Percentiles rank a stretch among this genome's conserved stretches.
Conservation (phyloP, 2,113 vertebrate genomes). For the Malurus alboscapulatus region DNA sequence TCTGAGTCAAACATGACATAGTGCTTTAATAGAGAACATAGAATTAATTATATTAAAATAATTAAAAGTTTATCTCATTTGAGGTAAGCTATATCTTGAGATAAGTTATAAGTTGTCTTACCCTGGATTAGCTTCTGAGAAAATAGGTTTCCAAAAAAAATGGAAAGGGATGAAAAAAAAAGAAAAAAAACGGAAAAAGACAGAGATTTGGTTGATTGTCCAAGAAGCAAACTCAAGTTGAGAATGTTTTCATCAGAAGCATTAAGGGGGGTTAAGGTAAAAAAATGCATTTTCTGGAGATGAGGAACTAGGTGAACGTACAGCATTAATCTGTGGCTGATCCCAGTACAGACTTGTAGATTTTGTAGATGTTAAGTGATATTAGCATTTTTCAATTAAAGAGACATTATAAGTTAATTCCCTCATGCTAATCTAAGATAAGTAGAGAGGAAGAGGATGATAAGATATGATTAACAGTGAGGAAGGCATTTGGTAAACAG, state of each 20-base stretch:
- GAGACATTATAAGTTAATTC: neutral
- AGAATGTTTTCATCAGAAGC: neutral
- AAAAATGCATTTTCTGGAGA: neutral
- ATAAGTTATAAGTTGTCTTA: neutral
- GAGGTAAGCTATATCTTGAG: too few relatives aligned
- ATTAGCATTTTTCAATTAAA: neutral
- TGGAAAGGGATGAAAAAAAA: rapidly evolving
- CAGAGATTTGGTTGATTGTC: neutral
- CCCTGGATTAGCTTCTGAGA: neutral
- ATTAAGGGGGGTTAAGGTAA: neutral
- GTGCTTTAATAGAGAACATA: neutral
- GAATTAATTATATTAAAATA: neutral
- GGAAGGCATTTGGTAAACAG: neutral
- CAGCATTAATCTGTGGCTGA: neutral
- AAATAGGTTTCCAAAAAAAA: neutral
- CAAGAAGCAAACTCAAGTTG: neutral
- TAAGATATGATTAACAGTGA: neutral
- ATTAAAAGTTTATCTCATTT: neutral
- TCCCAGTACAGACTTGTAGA: neutral
- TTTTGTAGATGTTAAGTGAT: neutral
- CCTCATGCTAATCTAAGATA: neutral
- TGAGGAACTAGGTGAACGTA: neutral
- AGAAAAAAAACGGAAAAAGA: neutral
- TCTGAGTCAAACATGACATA: neutral
- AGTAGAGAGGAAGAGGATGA: neutral